Percentiles rank a stretch among this genome's conserved stretches.
Evolutionary conservation across 2,888 invertebrate species (phyloP).

Genomic region (Furcula furcula): DNA sequence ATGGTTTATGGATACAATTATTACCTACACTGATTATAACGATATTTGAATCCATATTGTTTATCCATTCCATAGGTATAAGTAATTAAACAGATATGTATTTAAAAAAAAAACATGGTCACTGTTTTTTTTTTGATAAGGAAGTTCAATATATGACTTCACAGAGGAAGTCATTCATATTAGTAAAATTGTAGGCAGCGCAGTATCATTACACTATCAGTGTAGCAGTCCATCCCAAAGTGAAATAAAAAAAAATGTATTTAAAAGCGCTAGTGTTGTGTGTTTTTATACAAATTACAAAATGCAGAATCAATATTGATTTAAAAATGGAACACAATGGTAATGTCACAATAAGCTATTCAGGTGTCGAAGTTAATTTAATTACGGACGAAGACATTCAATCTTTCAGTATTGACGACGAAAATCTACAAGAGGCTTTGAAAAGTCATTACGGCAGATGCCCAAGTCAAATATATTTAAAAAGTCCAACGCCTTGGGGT

Average conservation of each 20-base stretch:
- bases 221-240: too few species aligned
- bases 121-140: too few species aligned
- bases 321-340: slow-evolving; percentile 46
- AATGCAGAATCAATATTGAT: slow-evolving; percentile 20
- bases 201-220: too few species aligned
- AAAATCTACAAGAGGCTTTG: slow-evolving; percentile 41
- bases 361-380: slow-evolving; percentile 43
- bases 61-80: too few species aligned
- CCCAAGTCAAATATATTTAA: slow-evolving; percentile 46
- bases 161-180: too few species aligned
- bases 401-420: slow-evolving; percentile 42
- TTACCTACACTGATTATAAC: too few species aligned
- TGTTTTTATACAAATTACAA: slow-evolving; percentile 12
- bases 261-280: slow-evolving; percentile 10
- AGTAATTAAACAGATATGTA: too few species aligned
- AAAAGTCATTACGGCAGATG: slow-evolving; percentile 40
- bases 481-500: slow-evolving; percentile 66
- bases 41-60: too few species aligned
- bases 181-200: too few species aligned
- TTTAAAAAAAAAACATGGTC: too few species aligned
- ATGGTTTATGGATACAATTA: too few species aligned
- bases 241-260: slow-evolving; percentile 7
- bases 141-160: too few species aligned
- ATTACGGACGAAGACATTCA: slow-evolving; percentile 43
- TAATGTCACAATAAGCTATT: slow-evolving; percentile 36